Conservation (phyloP, 2,888 invertebrate species). For the Euzophera pinguis region DNA sequence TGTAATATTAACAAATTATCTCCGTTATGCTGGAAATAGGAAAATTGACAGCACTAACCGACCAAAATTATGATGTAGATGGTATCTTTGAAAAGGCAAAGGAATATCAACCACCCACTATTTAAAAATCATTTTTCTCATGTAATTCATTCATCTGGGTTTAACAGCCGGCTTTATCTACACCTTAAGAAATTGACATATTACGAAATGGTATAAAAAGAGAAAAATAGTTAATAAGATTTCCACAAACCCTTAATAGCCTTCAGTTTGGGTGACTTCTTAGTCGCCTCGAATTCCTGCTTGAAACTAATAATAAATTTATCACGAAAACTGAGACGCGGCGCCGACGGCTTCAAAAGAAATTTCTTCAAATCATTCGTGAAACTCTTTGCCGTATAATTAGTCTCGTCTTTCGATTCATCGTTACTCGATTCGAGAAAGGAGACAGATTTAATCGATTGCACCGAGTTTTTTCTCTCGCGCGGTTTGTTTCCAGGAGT, state of each 20-base stretch:
- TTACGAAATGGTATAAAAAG: not conserved
- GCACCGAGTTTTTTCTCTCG: constrained; percentile 65
- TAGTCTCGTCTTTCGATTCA: constrained; percentile 65
- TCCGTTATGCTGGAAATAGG: too few relatives aligned
- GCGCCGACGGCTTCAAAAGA: constrained; percentile 63
- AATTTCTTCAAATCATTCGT: constrained; percentile 75
- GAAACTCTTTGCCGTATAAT: constrained; percentile 75
- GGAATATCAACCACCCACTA: too few relatives aligned
- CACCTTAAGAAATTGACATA: not conserved
- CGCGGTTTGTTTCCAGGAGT: constrained; percentile 34
- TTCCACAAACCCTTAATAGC: constrained; percentile 76
- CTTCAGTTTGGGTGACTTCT: constrained; percentile 68
- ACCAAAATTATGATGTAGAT: too few relatives aligned
- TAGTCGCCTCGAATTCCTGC: constrained; percentile 68
- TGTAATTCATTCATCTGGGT: too few relatives aligned
- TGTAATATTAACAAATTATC: too few relatives aligned
- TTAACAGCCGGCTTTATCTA: not conserved
- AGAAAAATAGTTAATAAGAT: constrained; percentile 49
- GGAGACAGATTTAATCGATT: constrained; percentile 73
- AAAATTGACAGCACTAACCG: too few relatives aligned
- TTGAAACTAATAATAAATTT: constrained; percentile 73
- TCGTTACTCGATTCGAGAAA: constrained; percentile 69
- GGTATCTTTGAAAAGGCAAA: too few relatives aligned
- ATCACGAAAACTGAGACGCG: constrained; percentile 65
- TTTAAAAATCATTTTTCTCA: too few relatives aligned